Base-by-base conservation (phyloP, 2,113 vertebrate species). In the Climacteris rufus region DNA sequence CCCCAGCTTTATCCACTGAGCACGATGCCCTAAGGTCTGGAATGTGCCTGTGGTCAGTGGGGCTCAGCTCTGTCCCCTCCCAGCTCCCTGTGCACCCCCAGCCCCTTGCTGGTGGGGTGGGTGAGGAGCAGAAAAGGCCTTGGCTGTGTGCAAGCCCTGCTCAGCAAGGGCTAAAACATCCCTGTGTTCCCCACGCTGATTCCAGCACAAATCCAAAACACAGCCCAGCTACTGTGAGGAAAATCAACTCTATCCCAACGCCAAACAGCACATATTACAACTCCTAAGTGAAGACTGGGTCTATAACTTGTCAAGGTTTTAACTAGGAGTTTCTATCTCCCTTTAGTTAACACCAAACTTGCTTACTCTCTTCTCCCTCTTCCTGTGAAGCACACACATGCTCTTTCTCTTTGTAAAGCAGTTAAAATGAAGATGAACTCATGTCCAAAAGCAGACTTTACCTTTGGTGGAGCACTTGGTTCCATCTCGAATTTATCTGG, bases 401-500 rank as follows among this genome's bases (percentile, higher is more conserved):
- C 12, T 35, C 25, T 37, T 25, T 44, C 27, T 59, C 47, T 64
- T 31, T 42, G 10, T 37, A 54, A 57, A 56, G 30, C 27, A 91
- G 11, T 18, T 50, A 61, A 94, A 90, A 61, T 16, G 69, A 37
- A 74, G 44, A 89, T 60, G 18, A 95, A 65, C 30, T 44, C 19
- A 53, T 59, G 8, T 90, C 69, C 77, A 57, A 61, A 91, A 92
- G 61, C 24, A 89, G 74, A 42, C 6, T 60, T 98, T 94, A 99
- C 99, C 98, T 96, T 97, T 61, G 98, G 97, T n/a, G 98, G 98
- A 53, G 98, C 97, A 54, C 92, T 97, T 39, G 97, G 97, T 74
- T 99, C 99, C 97, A 98, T 96, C 74, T 99, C 98, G 79, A 99
- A 99, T 97, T 98, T 98, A 10, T 99, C 99, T 31, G 99, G 99